Percentiles rank a stretch among this genome's conserved stretches.
Conservation (phyloP, 2,797 vertebrate genomes). For the Oreortyx pictus region DNA sequence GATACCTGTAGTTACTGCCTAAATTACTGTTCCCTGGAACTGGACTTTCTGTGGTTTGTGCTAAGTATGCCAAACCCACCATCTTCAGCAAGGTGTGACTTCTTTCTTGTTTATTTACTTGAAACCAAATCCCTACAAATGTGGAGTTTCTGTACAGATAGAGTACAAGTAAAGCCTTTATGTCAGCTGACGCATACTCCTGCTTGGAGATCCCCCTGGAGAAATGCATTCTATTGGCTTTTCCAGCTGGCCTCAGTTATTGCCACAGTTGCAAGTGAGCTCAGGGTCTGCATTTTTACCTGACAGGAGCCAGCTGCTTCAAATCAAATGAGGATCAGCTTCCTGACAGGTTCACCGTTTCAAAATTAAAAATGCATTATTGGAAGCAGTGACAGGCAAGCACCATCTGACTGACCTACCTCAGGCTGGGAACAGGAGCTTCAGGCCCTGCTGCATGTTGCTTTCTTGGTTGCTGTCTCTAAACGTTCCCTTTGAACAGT, state of each 20-base stretch:
- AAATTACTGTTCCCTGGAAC: neutral
- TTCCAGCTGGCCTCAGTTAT: neutral
- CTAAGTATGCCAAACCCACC: neutral
- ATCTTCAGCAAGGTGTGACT: neutral
- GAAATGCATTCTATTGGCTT: neutral
- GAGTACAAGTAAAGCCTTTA: neutral
- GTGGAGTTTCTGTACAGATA: neutral
- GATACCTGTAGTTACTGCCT: neutral
- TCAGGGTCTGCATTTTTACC: neutral
- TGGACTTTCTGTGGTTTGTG: neutral
- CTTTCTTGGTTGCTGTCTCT: neutral
- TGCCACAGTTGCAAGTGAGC: neutral
- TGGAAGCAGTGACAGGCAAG: neutral
- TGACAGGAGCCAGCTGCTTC: neutral
- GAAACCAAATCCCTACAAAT: neutral
- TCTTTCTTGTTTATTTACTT: neutral
- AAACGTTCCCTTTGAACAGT: neutral
- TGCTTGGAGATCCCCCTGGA: neutral
- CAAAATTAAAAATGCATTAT: constrained; percentile 3
- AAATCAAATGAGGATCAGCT: neutral
- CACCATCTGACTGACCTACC: accelerated
- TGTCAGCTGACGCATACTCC: neutral
- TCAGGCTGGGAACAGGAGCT: neutral
- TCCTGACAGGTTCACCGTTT: neutral
- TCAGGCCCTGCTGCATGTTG: neutral